These are phyloP conservation scores for Atopsyche davidsoni DNA, from an alignment of 1,140 invertebrate genomes.

Conservation along the genomic window DNA sequence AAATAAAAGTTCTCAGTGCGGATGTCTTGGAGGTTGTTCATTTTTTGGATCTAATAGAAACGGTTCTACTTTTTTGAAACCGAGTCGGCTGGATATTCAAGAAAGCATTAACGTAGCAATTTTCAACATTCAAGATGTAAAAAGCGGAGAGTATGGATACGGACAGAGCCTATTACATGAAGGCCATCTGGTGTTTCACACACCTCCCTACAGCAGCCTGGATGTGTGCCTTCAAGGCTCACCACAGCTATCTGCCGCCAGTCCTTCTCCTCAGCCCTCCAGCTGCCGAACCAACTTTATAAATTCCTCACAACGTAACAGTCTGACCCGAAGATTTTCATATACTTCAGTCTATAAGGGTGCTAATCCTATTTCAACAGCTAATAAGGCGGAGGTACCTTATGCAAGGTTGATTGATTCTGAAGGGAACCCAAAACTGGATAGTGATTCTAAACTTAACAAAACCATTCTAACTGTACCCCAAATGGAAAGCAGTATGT, in stretches of 20 bases:
- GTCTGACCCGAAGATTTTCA: conserved; percentile 55
- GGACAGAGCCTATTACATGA: conserved; percentile 90
- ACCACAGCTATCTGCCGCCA: conserved; percentile 39
- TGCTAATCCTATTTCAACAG: conserved; percentile 39
- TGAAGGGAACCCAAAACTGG: conserved; percentile 55
- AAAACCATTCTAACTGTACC: conserved; percentile 49
- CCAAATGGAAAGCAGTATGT: conserved; percentile 65
- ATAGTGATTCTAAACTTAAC: conserved; percentile 72
- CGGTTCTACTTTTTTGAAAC: conserved; percentile 82
- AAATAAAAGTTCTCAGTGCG: conserved; percentile 66
- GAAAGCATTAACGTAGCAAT: conserved; percentile 77
- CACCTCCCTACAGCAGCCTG: conserved; percentile 75
- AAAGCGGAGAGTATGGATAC: conserved; percentile 67
- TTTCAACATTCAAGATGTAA: conserved; percentile 46
- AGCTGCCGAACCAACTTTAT: conserved; percentile 35
- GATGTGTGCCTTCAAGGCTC: conserved; percentile 72
- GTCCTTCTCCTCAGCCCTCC: conserved; percentile 42
- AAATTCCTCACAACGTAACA: conserved; percentile 42
- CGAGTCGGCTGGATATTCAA: conserved; percentile 67
- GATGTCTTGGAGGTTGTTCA: conserved; percentile 88
- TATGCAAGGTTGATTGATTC: conserved; percentile 70
- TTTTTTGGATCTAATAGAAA: conserved; percentile 92
- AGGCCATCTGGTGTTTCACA: conserved; percentile 83
- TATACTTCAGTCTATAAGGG: conserved; percentile 53
- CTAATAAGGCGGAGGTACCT: conserved; percentile 61